These are phyloP conservation scores for Amblyjoppa fuscipennis DNA, from an alignment of 2,888 invertebrate genomes.

Conservation along the genomic window DNA sequence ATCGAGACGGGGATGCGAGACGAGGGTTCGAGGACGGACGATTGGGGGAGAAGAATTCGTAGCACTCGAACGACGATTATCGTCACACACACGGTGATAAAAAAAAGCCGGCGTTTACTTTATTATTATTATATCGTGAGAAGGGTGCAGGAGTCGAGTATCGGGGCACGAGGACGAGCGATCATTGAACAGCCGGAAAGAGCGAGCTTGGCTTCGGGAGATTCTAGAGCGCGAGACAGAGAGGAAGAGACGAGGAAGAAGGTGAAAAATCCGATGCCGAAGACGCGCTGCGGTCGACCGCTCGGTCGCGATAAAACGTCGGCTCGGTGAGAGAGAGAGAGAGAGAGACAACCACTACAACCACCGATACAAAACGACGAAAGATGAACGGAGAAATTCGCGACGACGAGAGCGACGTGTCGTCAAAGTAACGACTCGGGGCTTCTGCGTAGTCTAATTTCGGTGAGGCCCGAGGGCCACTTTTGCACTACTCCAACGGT, in stretches of 20 bases:
- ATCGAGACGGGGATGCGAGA: not conserved
- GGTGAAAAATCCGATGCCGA: not conserved
- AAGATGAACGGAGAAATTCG: slow-evolving; percentile 38
- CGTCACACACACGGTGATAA: not conserved
- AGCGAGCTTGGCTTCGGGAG: slow-evolving; percentile 26
- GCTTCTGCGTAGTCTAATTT: slow-evolving; percentile 64
- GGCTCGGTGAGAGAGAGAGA: not conserved
- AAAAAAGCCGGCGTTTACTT: not conserved
- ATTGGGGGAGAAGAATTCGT: not conserved
- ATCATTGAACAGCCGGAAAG: slow-evolving; percentile 56
- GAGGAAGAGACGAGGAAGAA: not conserved
- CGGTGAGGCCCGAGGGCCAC: slow-evolving; percentile 60
- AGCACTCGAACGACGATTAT: slow-evolving; percentile 15
- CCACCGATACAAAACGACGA: slow-evolving; percentile 41
- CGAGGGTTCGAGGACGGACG: not conserved
- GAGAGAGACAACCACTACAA: not conserved
- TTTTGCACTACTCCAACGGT: slow-evolving; percentile 37
- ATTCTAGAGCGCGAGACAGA: slow-evolving; percentile 16
- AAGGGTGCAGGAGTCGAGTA: slow-evolving; percentile 47
- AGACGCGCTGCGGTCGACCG: slow-evolving; percentile 8
- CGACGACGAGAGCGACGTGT: slow-evolving; percentile 59
- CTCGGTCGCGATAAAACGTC: slow-evolving; percentile 15
- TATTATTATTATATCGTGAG: not conserved
- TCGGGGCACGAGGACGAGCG: slow-evolving; percentile 56
- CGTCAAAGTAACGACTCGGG: slow-evolving; percentile 62